Base-by-base conservation (phyloP, 1,140 invertebrate species). In the Drosophila arawakana region DNA sequence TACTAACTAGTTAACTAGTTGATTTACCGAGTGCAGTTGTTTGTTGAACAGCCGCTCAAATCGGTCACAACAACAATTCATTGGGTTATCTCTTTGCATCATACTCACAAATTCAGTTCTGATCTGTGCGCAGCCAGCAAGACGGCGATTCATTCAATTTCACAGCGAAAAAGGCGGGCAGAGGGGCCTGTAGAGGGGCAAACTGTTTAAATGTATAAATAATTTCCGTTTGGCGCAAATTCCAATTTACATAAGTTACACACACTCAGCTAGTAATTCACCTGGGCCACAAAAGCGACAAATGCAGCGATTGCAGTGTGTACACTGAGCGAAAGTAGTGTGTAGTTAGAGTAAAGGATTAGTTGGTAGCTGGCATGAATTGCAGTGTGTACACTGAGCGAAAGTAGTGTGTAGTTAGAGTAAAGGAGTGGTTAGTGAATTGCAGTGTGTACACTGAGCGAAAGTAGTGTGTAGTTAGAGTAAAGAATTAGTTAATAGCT, bases 151-250 rank as follows among this genome's bases (percentile, higher is more conserved):
- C 71, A 73, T 73, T 73, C 71, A 60, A 18, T 63, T 41, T 41
- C 13, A 11, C 11, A 15, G 13, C 34, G 9, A 8, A 15, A 1
- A n/a, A 9, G 13, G 9, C 7, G 49, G 25, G 9, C 30, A 21
- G 37, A 10, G 46, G 13, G 30, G 13, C 18, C 1, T 21, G 18
- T 2, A 2, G 15, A 3, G 47, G 34, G 6, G 35, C 47, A 80
- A 58, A 69, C 65, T 44, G 70, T 83, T 73, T 78, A 73, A 86
- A 82, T 85, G 76, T 86, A 83, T 73, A 86, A 82, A 83, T 86
- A 86, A 80, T 88, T 86, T 88, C 82, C 83, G 83, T 88, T 86
- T 86, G 88, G 73, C 59, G 54, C 47, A 67, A 62, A 80, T 47
- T 39, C 6, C 11, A 74, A 74, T 74, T 74, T 74, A 57, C 72